Conservation (phyloP, 2,113 vertebrate species). For the Macquaria australasica region DNA sequence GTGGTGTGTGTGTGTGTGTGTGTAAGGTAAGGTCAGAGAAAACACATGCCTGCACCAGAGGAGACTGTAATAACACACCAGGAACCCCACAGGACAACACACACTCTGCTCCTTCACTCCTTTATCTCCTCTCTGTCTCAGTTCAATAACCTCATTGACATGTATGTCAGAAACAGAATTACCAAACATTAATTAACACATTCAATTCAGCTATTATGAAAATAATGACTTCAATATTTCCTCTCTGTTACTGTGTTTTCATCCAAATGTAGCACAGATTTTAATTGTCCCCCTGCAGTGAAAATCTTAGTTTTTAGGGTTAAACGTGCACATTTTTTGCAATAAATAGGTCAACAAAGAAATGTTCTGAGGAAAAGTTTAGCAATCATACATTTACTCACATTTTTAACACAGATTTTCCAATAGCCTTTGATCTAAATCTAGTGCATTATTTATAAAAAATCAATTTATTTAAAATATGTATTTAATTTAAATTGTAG, state of each 20-base stretch:
- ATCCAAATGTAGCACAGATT: neutral
- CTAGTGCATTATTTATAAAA: neutral
- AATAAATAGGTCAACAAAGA: neutral
- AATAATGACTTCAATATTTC: neutral
- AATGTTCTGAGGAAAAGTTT: too few relatives aligned
- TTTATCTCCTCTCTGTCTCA: conserved; percentile 51
- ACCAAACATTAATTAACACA: neutral
- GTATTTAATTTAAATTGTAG: too few relatives aligned
- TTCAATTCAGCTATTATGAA: neutral
- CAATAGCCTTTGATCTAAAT: neutral
- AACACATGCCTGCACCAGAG: conserved; percentile 76
- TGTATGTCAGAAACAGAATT: neutral
- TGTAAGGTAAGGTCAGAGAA: conserved; percentile 80
- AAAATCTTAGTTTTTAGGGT: neutral
- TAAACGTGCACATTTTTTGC: neutral
- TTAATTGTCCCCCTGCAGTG: neutral
- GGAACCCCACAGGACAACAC: conserved; percentile 73
- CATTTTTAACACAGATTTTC: neutral
- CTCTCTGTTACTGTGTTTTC: neutral
- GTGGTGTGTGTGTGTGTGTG: conserved; percentile 26
- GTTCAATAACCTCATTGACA: neutral
- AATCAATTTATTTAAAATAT: neutral
- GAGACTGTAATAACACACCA: conserved; percentile 83
- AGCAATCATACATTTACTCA: neutral
- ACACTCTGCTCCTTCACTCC: conserved; percentile 55